phyloP scores from a whole-genome alignment of 2,113 vertebrate species.

The Ivindomyrus marchei region DNA sequence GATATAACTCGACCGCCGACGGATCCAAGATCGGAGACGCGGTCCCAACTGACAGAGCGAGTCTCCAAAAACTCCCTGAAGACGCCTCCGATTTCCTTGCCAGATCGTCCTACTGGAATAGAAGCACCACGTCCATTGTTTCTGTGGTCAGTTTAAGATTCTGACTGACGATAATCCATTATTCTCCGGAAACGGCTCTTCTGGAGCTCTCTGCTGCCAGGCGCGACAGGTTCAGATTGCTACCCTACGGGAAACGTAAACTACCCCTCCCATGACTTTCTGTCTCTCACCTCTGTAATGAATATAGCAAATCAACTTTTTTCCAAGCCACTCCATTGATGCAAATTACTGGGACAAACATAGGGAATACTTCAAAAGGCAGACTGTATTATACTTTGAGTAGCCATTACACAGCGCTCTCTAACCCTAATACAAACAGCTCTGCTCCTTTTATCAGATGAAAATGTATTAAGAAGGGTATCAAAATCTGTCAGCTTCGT shows the following conservation, averaged over 20 bases:
- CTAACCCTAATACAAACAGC: not conserved
- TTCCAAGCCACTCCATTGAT: constrained; percentile 9
- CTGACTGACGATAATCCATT: constrained; percentile 1
- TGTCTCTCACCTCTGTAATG: constrained; percentile 1
- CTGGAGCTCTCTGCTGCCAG: not conserved
- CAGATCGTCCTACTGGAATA: not conserved
- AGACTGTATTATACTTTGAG: constrained; percentile 7
- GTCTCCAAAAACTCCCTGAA: not conserved
- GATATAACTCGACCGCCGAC: constrained; percentile 32
- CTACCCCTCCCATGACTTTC: not conserved
- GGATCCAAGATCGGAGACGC: constrained; percentile 34
- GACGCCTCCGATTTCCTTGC: not conserved
- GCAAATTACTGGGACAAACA: not conserved
- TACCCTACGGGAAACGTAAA: not conserved
- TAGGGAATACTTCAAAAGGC: constrained; percentile 17
- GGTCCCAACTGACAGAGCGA: constrained; percentile 26
- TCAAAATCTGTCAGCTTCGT: not conserved
- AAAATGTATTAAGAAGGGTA: constrained; percentile 11
- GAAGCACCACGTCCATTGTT: not conserved
- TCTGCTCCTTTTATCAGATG: not conserved
- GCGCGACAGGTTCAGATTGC: not conserved
- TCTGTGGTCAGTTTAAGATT: not conserved
- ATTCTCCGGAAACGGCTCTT: not conserved
- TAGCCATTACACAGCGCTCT: constrained; percentile 13
- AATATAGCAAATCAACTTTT: constrained; percentile 1